Evolutionary conservation across 2,888 invertebrate species (phyloP), one percentile per base, ranked within the genome.

Genomic region (Aromia moschata): DNA sequence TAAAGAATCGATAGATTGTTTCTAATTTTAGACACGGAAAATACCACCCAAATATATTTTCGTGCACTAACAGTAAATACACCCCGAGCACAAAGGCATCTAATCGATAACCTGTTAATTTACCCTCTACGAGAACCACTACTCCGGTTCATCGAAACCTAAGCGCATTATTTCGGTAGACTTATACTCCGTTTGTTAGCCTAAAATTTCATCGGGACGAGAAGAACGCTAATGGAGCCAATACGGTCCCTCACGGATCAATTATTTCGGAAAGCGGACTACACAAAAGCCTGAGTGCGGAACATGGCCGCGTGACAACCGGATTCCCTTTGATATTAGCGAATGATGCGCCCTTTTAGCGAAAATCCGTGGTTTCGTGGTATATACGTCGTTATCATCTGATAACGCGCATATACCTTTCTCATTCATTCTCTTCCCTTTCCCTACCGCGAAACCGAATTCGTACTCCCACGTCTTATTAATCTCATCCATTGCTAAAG

Each of bases 151-250:
- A 49, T 38, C 49, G 37, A 16, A 49, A 38, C 38, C 18, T 49
- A 49, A 49, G 49, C 49, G 49, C 38, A 49, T 49, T 49, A 49
- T 49, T 49, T 49, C 49, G 25, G 38, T 49, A 49, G 49, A 49
- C 37, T 47, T 47, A 37, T 37, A 36, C 47, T 47, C 10, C 37
- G 47, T 47, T 47, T 47, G 47, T 47, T 47, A 37, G 47, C 49
- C 38, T 38, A 49, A 38, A 38, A 40, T 49, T 40, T 49, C 49
- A 49, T 17, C 49, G 38, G 38, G 38, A 49, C 49, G 25, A 38
- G 49, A 38, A 49, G 49, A 38, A 38, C 49, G 25, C 49, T 49
- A 38, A 38, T 49, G 49, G 37, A 49, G 38, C 49, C 49, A 47
- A 47, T 47, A 36, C 36, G 40, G 49, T 17, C 25, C 49, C 38